Percentiles rank a stretch among this genome's conserved stretches.
phyloP scores from a whole-genome alignment of 2,888 invertebrate genomes.

The Drosophila percnosoma region DNA sequence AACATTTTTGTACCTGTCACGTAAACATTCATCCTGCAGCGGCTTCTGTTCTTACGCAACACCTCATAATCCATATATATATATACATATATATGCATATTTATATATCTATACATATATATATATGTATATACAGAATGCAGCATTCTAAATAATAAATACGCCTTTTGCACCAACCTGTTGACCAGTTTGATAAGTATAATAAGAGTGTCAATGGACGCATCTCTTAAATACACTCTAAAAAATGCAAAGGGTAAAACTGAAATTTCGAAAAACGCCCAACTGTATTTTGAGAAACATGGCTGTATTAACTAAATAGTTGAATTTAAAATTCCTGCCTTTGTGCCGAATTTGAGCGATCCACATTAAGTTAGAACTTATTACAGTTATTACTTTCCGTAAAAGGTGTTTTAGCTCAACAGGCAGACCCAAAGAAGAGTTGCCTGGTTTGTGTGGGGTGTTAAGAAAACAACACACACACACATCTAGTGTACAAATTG shows the following conservation, averaged over 20 bases:
- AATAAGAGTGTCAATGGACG: not conserved
- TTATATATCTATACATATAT: not conserved
- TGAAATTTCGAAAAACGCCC: not conserved
- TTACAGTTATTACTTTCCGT: constrained; percentile 30
- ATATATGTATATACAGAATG: not conserved
- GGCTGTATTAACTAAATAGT: too few species aligned
- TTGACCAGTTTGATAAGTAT: not conserved
- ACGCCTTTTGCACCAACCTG: not conserved
- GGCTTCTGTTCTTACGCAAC: constrained; percentile 11
- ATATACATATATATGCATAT: not conserved
- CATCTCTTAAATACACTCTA: not conserved
- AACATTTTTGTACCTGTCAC: constrained; percentile 19
- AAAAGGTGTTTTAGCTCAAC: constrained; percentile 69
- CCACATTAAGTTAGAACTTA: constrained; percentile 53
- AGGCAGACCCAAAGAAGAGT: constrained; percentile 9
- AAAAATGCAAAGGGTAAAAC: constrained; percentile 7
- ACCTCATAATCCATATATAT: constrained; percentile 15
- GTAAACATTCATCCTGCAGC: not conserved
- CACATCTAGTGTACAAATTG: constrained; percentile 56
- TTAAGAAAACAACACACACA: constrained; percentile 24
- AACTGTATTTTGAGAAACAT: too few species aligned
- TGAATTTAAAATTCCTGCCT: constrained; percentile 32
- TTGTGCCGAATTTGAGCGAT: constrained; percentile 34
- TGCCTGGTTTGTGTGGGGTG: constrained; percentile 11
- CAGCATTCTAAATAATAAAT: not conserved